Evolutionary conservation across 2,888 invertebrate genomes (phyloP).

Genomic region (Bellardia bayeri): DNA sequence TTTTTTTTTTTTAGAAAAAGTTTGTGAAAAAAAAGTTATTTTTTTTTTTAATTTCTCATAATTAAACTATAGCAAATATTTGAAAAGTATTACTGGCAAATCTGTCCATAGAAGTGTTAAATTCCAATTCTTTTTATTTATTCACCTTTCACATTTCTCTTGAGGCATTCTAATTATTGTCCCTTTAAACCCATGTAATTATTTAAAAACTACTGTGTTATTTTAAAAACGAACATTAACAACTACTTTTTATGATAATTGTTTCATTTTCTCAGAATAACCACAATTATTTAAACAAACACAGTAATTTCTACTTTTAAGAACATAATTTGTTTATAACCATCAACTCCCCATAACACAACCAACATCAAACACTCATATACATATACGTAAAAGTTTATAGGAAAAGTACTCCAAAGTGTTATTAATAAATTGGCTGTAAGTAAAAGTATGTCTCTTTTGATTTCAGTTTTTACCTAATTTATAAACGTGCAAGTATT

Average conservation of each 20-base stretch:
- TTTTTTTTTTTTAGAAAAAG: too few relatives aligned
- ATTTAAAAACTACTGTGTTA: background rate
- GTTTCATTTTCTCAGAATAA: background rate
- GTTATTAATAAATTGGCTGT: conserved; percentile 41
- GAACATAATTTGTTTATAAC: conserved; percentile 2
- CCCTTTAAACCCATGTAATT: background rate
- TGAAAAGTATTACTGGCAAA: too few relatives aligned
- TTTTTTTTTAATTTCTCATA: too few relatives aligned
- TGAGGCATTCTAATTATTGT: too few relatives aligned
- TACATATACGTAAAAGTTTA: background rate
- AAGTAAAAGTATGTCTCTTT: conserved; percentile 8
- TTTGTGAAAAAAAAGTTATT: too few relatives aligned
- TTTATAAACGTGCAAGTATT: conserved; percentile 25
- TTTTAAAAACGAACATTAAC: background rate
- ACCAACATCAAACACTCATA: conserved; percentile 7
- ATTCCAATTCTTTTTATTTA: too few relatives aligned
- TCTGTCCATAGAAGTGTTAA: too few relatives aligned
- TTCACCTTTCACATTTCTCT: too few relatives aligned
- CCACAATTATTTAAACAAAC: background rate
- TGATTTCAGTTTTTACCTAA: conserved; percentile 23
- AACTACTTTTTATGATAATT: background rate
- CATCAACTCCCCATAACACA: background rate
- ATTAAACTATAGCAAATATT: too few relatives aligned
- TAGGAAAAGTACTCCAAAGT: background rate
- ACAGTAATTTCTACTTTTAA: background rate